Evolutionary conservation across 2,113 vertebrate species (phyloP).

Genomic region (Microtus montanus): DNA sequence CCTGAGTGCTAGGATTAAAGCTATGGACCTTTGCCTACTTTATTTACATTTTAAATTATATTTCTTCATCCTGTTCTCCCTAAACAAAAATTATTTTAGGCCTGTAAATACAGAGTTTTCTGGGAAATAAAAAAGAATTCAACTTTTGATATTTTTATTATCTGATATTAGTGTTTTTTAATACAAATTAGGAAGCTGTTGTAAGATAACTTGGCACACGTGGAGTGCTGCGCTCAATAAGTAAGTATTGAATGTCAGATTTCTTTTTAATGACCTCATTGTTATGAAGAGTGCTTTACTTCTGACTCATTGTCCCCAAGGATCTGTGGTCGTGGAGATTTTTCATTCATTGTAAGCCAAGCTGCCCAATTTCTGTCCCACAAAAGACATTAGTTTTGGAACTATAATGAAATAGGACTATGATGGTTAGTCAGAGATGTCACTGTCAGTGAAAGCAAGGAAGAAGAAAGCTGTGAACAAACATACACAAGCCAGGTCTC

Average conservation of each 20-base stretch:
- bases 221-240: conserved; percentile 47
- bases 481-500: not conserved
- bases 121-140: conserved; percentile 43
- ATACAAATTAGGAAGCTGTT: conserved; percentile 18
- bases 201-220: not conserved
- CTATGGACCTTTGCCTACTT: not conserved
- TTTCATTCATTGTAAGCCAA: conserved; percentile 15
- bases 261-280: conserved; percentile 31
- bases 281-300: not conserved
- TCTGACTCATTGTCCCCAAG: conserved; percentile 45
- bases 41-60: not conserved
- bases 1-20: not conserved
- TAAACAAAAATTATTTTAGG: conserved; percentile 38
- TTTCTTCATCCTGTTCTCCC: not conserved
- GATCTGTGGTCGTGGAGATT: not conserved
- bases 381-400: not conserved
- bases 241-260: conserved; percentile 43
- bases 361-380: not conserved
- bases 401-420: not conserved
- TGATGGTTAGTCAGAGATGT: not conserved
- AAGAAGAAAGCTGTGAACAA: conserved; percentile 11
- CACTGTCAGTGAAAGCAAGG: not conserved
- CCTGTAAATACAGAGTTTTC: conserved; percentile 31
- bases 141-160: conserved; percentile 50
- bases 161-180: not conserved